Evolutionary conservation across 2,888 invertebrate genomes (phyloP), one percentile per base, ranked within the genome.

Genomic region (Xestia sexstrigata): DNA sequence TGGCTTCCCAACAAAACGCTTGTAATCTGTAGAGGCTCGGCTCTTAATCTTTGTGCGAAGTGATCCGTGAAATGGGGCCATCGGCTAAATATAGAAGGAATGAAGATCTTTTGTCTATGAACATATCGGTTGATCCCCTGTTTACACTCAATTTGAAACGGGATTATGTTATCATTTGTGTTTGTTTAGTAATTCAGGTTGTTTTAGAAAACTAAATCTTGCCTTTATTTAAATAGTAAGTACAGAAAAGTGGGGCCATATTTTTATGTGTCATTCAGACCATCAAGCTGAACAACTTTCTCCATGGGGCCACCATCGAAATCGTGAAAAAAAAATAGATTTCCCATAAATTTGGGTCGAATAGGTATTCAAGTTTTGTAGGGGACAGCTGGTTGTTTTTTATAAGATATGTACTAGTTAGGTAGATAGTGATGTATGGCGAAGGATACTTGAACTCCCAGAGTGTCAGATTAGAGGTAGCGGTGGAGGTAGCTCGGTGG

Each of bases 41-140:
- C 47, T 68, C 72, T 74, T 85, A 85, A 84, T 85, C 79, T 84
- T 69, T 58, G 69, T n/a, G 82, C 39, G 78, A 70, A 84, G 70
- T 76, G 76, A 83, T 67, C 74, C 80, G 80, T 80, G 63, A 83
- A 84, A 84, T 86, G 65, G 66, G 74, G 72, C 65, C 70, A 58
- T 35, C 66, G 58, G 60, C 72, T 73, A 74, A 70, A 82, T 75
- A 69, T 79, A 74, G 62, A 66, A 35, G 42, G 42, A 69, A 78
- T 69, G 47, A 62, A 30, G 62, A 55, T 63, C 63, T 68, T 65
- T 68, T 82, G 82, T 72, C 67, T 81, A 52, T 69, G 52, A 62
- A 62, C 66, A 23, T 68, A 58, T 68, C 42, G 30, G 55, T 69
- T 55, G 62, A 74, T 68, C 17, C 23, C 30, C n/a, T 13, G 55